These are phyloP conservation scores for Eonycteris spelaea DNA, from an alignment of 2,113 vertebrate genomes.

Conservation along the genomic window DNA sequence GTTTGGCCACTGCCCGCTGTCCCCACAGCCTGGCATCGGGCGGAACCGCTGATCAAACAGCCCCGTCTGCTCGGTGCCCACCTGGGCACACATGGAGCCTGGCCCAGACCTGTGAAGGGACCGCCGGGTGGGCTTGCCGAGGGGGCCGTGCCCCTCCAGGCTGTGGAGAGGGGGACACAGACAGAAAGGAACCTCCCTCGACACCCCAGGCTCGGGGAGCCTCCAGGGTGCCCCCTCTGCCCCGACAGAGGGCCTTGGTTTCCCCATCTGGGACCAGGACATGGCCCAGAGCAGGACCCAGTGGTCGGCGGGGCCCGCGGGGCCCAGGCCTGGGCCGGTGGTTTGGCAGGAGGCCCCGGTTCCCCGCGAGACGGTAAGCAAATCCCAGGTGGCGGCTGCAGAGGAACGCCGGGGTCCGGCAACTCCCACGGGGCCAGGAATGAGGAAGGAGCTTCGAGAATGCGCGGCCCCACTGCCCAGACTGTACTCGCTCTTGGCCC, in stretches of 20 bases:
- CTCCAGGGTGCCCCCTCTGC: background rate
- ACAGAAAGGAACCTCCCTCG: accelerated
- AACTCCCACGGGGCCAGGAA: slow-evolving; percentile 82
- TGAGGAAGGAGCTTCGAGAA: slow-evolving; percentile 81
- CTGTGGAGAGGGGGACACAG: accelerated
- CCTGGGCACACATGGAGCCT: background rate
- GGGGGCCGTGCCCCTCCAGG: accelerated
- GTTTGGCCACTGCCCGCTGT: slow-evolving; percentile 82
- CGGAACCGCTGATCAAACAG: slow-evolving; percentile 61
- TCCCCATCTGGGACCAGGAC: background rate
- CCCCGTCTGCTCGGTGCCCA: background rate
- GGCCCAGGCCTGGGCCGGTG: background rate
- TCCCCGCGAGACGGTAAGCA: slow-evolving; percentile 52
- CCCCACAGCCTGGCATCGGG: slow-evolving; percentile 60
- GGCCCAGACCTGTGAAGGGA: background rate
- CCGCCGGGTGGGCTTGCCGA: background rate
- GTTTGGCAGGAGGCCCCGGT: slow-evolving; percentile 57
- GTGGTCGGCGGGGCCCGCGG: background rate
- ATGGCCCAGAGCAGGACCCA: background rate
- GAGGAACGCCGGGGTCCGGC: slow-evolving; percentile 70
- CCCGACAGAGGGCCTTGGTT: background rate
- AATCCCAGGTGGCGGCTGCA: slow-evolving; percentile 61
- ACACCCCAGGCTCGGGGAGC: background rate
- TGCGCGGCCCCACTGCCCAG: slow-evolving; percentile 70
- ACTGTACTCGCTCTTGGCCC: slow-evolving; percentile 71